phyloP scores from a whole-genome alignment of 2,113 vertebrate genomes.

The Eclectus roratus region DNA sequence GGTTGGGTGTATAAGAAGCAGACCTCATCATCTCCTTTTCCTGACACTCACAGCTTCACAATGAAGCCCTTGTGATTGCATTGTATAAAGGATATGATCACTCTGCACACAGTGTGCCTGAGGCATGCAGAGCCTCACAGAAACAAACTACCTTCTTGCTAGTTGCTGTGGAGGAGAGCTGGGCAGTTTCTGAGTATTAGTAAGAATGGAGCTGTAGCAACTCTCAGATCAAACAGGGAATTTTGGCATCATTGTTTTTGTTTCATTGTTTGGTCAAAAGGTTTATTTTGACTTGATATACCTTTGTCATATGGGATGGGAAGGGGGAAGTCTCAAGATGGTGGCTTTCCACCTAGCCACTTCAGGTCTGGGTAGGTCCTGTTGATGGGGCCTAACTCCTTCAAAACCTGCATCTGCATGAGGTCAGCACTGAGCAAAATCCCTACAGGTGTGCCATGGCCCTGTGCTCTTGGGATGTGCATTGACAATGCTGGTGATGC shows the following conservation, averaged over 20 bases:
- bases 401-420: not conserved
- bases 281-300: not conserved
- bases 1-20: accelerated
- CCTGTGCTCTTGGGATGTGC: not conserved
- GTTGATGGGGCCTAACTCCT: not conserved
- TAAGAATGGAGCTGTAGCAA: not conserved
- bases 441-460: not conserved
- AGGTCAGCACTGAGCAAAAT: not conserved
- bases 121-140: not conserved
- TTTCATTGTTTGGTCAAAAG: not conserved
- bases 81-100: not conserved
- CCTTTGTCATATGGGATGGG: not conserved
- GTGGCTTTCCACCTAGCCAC: not conserved
- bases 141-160: not conserved
- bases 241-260: not conserved
- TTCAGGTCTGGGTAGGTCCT: not conserved
- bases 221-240: not conserved
- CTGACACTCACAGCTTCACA: accelerated
- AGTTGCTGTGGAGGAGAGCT: not conserved
- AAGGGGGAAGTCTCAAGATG: not conserved
- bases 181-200: not conserved
- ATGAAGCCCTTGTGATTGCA: not conserved
- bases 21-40: not conserved
- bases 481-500: accelerated
- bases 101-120: not conserved